Percentiles rank a stretch among this genome's conserved stretches.
phyloP scores from a whole-genome alignment of 2,888 invertebrate species.

The Athalia rosae region DNA sequence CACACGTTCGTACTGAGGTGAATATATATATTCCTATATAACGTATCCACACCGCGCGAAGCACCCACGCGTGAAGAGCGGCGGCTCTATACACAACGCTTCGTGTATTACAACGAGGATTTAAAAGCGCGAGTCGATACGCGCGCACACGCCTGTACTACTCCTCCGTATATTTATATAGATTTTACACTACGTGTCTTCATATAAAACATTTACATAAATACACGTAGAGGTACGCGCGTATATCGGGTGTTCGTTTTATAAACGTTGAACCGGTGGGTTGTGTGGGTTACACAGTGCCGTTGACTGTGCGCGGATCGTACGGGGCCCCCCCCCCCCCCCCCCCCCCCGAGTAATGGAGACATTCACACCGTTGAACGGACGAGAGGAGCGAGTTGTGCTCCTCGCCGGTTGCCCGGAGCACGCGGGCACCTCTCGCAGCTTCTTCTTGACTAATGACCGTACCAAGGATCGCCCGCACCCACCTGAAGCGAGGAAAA shows the following conservation, averaged over 20 bases:
- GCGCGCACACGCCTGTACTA: not conserved
- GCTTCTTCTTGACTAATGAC: constrained; percentile 42
- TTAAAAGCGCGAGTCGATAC: constrained; percentile 32
- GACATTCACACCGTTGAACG: constrained; percentile 32
- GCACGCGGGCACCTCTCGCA: constrained; percentile 5
- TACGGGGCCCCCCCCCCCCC: constrained; percentile 36
- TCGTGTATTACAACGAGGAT: constrained; percentile 37
- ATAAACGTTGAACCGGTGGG: not conserved
- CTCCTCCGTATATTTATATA: not conserved
- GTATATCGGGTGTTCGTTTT: not conserved
- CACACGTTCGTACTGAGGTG: not conserved
- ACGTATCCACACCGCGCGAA: not conserved
- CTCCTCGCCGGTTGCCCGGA: constrained; percentile 13
- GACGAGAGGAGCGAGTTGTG: constrained; percentile 28
- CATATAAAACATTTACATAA: not conserved
- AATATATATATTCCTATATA: too few relatives aligned
- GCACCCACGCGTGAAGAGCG: constrained; percentile 21
- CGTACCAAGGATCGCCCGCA: constrained; percentile 38
- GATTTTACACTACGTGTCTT: too few relatives aligned
- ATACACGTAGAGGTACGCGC: not conserved
- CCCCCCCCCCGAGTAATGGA: constrained; percentile 39
- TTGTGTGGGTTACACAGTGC: not conserved
- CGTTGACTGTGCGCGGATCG: constrained; percentile 25
- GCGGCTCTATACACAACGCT: not conserved
- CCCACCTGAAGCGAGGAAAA: constrained; percentile 31